Evolutionary conservation across 2,888 invertebrate species (phyloP).

Genomic region (Clitarchus hookeri): DNA sequence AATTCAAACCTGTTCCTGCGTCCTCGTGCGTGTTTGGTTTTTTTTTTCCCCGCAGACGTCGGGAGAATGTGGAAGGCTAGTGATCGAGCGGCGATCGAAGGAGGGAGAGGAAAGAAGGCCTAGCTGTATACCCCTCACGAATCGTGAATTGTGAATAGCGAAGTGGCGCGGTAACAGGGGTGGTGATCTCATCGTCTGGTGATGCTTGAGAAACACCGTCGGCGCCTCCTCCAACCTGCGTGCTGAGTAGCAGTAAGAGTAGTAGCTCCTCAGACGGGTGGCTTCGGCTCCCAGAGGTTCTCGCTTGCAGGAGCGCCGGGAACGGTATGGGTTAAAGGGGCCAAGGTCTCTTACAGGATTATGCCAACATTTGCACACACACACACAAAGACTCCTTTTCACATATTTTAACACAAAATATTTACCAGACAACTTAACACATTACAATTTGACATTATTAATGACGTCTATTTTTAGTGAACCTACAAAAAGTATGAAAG

Average conservation of each 20-base stretch:
- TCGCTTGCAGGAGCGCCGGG: too few relatives aligned
- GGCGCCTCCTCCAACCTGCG: not conserved
- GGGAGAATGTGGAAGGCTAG: not conserved
- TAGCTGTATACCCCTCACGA: not conserved
- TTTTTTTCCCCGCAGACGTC: not conserved
- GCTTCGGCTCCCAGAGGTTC: too few relatives aligned
- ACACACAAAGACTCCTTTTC: too few relatives aligned
- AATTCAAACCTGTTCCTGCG: not conserved
- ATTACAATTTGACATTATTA: too few relatives aligned
- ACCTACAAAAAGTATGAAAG: too few relatives aligned
- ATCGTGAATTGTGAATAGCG: not conserved
- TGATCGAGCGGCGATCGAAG: not conserved
- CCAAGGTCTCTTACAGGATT: too few relatives aligned
- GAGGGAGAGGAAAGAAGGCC: not conserved
- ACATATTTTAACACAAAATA: too few relatives aligned
- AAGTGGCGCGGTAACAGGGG: not conserved
- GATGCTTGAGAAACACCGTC: not conserved
- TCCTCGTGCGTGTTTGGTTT: not conserved
- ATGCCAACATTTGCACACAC: too few relatives aligned
- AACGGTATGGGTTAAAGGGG: too few relatives aligned
- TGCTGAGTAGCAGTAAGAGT: not conserved
- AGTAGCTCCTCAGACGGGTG: too few relatives aligned
- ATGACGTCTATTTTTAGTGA: too few relatives aligned
- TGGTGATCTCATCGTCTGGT: conserved; percentile 6
- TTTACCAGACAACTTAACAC: too few relatives aligned